Percentiles rank a stretch among this genome's conserved stretches.
These are phyloP conservation scores for Tragulus kanchil DNA, from an alignment of 2,113 vertebrate species.

Conservation along the genomic window DNA sequence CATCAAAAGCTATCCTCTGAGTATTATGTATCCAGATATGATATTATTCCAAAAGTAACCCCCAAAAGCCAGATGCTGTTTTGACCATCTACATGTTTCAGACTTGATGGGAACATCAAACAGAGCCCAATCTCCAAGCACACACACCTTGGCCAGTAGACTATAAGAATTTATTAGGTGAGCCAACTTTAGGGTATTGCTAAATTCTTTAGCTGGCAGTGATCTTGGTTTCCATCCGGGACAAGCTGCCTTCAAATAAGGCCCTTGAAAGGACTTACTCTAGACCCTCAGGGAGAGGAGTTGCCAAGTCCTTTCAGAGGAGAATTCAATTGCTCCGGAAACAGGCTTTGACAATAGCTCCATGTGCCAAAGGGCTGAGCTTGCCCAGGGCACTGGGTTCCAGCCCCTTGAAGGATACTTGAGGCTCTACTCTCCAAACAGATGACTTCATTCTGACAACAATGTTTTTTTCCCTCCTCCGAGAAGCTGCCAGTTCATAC, in stretches of 20 bases:
- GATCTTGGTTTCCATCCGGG: conserved; percentile 57
- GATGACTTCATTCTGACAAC: conserved; percentile 81
- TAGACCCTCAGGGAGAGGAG: conserved; percentile 72
- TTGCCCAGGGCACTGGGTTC: conserved; percentile 60
- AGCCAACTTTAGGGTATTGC: conserved; percentile 47
- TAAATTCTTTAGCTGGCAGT: conserved; percentile 68
- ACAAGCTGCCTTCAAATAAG: conserved; percentile 70
- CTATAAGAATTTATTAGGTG: conserved; percentile 57
- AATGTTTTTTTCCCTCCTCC: conserved; percentile 58
- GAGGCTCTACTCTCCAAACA: conserved; percentile 78
- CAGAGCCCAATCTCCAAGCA: background rate
- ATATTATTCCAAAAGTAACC: conserved; percentile 52
- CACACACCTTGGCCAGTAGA: background rate
- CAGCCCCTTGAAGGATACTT: conserved; percentile 65
- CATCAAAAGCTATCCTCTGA: background rate
- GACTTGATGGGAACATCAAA: background rate
- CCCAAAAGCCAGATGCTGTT: background rate
- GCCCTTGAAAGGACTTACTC: conserved; percentile 77
- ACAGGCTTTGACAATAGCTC: conserved; percentile 85
- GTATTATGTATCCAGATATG: background rate
- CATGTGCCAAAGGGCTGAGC: conserved; percentile 79
- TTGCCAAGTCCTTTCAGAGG: conserved; percentile 81
- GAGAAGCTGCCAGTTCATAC: conserved; percentile 61
- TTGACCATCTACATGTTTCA: conserved; percentile 5
- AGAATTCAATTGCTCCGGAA: conserved; percentile 86